Base-by-base conservation (phyloP, 2,797 vertebrate genomes). In the Rhinatrema bivittatum region DNA sequence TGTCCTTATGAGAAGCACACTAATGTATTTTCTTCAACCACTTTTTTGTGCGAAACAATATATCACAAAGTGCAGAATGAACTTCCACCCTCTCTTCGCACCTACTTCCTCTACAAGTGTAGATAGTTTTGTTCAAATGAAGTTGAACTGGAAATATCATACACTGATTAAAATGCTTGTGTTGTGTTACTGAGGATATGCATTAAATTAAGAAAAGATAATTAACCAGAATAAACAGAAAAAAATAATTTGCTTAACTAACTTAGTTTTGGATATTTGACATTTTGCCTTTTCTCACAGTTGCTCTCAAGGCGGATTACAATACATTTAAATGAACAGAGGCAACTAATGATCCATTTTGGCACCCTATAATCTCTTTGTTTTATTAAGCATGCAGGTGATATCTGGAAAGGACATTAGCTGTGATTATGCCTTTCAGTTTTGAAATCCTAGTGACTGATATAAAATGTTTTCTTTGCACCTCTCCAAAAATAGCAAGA, bases 201-300 rank as follows among this genome's bases (percentile, higher is more conserved):
- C 5, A 8, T 28, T 24, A 6, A 37, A 55, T 46, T 62, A 66
- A 47, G 32, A 47, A 49, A 25, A 16, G 2, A 32, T 5, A 14
- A 43, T 44, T 23, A 50, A 17, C 7, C 9, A 25, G 23, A 31
- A 56, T 32, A 58, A 34, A 36, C 11, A 53, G 7, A 44, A 51
- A 35, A 40, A 46, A 25, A 7, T 3, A 24, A 43, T 58, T 46
- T 57, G 6, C 44, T 61, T 42, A 62, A 55, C 16, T n/a, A n/a
- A n/a, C n/a, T n/a, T n/a, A n/a, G n/a, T n/a, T n/a, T n/a, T n/a
- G n/a, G n/a, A n/a, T n/a, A n/a, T n/a, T n/a, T n/a, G n/a, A n/a
- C n/a, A n/a, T n/a, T n/a, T n/a, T n/a, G n/a, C n/a, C n/a, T n/a
- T n/a, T n/a, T n/a, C n/a, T n/a, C n/a, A n/a, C n/a, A n/a, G n/a